Base-by-base conservation (phyloP, 2,888 invertebrate genomes). In the Abrostola tripartita region DNA sequence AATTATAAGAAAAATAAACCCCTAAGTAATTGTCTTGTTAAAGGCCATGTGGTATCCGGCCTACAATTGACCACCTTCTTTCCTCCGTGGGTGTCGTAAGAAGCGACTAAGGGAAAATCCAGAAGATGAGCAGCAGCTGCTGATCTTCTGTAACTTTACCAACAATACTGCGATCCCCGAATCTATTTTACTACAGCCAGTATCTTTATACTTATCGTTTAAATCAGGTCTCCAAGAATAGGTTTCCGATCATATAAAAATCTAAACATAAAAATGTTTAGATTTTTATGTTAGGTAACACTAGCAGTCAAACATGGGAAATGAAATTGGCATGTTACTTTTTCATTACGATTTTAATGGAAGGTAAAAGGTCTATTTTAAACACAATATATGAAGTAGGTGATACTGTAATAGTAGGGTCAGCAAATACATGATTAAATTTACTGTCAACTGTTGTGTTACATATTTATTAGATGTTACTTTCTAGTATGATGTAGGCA, bases 261-360 rank as follows among this genome's bases (percentile, higher is more conserved):
- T 44, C 12, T 8, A n/a, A n/a, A 44, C 44, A 12, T 42, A 12
- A 12, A 42, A 42, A 51, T 55, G 56, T 56, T 41, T 56, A 52
- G n/a, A n/a, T n/a, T n/a, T 52, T 56, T n/a, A 12, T n/a, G 49
- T 70, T 65, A 42, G 59, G 49, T 52, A 64, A 57, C 52, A 41
- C 41, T 57, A 14, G 51, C 54, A 49, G 36, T 37, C 42, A 40
- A 61, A 58, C 52, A 55, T 54, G 54, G 57, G 51, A 66, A 71
- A 55, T 60, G 9, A 57, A 71, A 61, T 66, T 55, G 67, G 57
- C 70, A 71, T 52, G 70, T 66, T 42, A 61, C 37, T 71, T 66
- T 65, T 71, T 71, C 61, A 61, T 49, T 52, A 52, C 51, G 54
- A n/a, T 24, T 65, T 49, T 52, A 61, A 71, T 70, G 10, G 60